Evolutionary conservation across 1,140 invertebrate genomes (phyloP).

Genomic region (Lepidurus couesii): DNA sequence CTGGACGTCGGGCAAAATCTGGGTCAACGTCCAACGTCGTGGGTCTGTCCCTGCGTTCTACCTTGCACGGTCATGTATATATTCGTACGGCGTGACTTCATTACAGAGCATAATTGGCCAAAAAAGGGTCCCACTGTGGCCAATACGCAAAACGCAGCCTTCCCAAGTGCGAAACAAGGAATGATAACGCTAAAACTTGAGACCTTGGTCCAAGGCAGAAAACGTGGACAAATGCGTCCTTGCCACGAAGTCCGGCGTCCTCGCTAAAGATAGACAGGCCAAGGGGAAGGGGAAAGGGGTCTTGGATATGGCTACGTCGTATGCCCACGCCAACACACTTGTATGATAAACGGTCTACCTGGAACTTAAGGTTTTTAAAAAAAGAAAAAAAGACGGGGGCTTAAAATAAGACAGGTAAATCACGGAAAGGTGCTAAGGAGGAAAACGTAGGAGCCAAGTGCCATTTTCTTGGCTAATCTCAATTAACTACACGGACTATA

Average conservation of each 20-base stretch:
- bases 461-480: background rate
- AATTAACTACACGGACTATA: background rate
- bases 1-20: background rate
- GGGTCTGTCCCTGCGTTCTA: background rate
- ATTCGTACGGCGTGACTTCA: background rate
- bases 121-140: background rate
- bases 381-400: background rate
- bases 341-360: background rate
- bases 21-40: background rate
- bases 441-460: background rate
- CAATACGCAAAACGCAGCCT: background rate
- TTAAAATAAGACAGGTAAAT: background rate
- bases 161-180: background rate
- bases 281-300: background rate
- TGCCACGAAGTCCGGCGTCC: background rate
- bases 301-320: background rate
- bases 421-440: background rate
- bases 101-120: background rate
- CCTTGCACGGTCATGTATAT: background rate
- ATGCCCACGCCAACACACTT: background rate
- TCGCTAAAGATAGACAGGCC: background rate
- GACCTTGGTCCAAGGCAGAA: background rate
- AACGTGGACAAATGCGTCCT: background rate
- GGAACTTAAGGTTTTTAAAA: background rate
- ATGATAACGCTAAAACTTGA: background rate